A percentile compares a stretch with the other conserved stretches of the same genome.
Conservation (phyloP, 2,113 vertebrate genomes). For the Hiodon tergisus region DNA sequence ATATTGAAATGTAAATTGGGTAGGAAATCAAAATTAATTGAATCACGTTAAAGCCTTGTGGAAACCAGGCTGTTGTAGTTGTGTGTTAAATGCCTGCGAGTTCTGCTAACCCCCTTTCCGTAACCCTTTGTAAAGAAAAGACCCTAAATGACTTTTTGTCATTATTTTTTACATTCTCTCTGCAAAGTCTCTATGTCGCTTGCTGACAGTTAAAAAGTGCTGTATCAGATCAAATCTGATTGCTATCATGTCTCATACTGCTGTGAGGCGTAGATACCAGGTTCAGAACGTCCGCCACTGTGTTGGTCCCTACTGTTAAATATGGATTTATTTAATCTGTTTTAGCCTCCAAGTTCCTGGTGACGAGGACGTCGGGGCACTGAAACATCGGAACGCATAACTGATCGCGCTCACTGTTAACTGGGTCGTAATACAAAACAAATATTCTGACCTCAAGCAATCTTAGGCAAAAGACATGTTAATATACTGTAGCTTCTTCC, state of each 20-base stretch:
- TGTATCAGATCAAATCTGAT: no score
- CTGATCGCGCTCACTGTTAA: no score
- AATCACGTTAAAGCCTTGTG: constrained; percentile 5
- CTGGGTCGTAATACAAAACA: no score
- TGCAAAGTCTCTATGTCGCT: no score
- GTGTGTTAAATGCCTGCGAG: not conserved
- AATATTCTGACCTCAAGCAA: not conserved
- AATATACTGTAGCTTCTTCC: no score
- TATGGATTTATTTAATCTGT: constrained; percentile 13
- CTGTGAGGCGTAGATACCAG: not conserved
- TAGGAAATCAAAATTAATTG: not conserved
- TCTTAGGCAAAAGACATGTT: not conserved
- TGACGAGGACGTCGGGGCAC: not conserved
- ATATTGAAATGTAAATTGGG: not conserved
- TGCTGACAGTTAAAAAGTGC: no score
- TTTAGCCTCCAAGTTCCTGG: not conserved
- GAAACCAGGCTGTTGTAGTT: constrained; percentile 4
- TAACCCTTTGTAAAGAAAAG: no score
- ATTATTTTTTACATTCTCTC: no score
- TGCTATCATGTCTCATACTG: not conserved
- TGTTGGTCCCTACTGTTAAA: not conserved
- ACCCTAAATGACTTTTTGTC: no score
- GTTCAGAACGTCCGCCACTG: not conserved
- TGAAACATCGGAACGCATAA: no score
- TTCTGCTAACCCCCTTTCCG: not conserved